Evolutionary conservation across 1,140 invertebrate species (phyloP).

Genomic region (Acromyrmex charruanus): DNA sequence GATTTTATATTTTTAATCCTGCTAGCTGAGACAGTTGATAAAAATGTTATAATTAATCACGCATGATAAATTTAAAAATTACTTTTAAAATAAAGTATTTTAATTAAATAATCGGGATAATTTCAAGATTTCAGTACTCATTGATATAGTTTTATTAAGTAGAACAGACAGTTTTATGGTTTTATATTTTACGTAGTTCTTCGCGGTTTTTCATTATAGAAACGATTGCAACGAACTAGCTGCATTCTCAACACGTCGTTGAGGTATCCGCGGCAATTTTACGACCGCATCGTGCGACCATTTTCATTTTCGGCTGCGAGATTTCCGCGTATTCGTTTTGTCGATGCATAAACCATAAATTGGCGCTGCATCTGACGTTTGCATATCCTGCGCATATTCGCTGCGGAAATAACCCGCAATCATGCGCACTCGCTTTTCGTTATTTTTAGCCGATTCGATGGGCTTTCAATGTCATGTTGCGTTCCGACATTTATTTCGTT

Average conservation of each 20-base stretch:
- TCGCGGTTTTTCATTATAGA: constrained; percentile 5
- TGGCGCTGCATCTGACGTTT: constrained; percentile 64
- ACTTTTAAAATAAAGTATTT: neutral
- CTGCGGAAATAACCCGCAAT: constrained; percentile 21
- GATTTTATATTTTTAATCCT: neutral
- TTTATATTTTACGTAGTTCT: neutral
- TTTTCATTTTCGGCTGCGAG: constrained; percentile 71
- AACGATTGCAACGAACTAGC: neutral
- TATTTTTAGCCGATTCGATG: constrained; percentile 48
- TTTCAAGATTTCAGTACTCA: neutral
- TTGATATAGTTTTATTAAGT: constrained; percentile 15
- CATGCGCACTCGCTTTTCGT: constrained; percentile 37
- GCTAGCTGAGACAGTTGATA: neutral
- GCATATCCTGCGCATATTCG: constrained; percentile 58
- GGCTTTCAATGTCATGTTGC: constrained; percentile 44
- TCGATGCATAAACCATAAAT: constrained; percentile 70
- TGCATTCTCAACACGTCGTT: constrained; percentile 61
- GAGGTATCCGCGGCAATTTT: constrained; percentile 70
- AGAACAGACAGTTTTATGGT: neutral
- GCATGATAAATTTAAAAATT: neutral
- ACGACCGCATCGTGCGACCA: constrained; percentile 67
- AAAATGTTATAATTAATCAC: neutral
- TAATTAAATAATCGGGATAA: neutral
- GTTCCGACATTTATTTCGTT: constrained; percentile 42
- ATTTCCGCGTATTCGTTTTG: constrained; percentile 57